These are phyloP conservation scores for Pipa parva DNA, from an alignment of 2,113 vertebrate genomes.

Conservation along the genomic window DNA sequence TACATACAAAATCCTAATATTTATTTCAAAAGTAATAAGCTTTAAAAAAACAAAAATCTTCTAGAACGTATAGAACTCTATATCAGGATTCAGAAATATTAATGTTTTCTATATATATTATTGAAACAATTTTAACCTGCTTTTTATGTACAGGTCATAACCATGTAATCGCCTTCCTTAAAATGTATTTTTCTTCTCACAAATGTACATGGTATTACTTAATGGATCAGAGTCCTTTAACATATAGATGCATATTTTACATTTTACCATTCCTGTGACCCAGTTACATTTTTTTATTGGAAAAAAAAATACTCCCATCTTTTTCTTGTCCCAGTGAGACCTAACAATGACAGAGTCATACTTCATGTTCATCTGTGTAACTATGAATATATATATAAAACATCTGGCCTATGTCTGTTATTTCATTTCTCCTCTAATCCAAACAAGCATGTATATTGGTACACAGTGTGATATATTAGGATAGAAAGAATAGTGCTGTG, in stretches of 20 bases:
- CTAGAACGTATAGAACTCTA: too few relatives aligned
- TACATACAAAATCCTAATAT: too few relatives aligned
- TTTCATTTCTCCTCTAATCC: constrained; percentile 78
- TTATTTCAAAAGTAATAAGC: too few relatives aligned
- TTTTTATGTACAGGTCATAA: too few relatives aligned
- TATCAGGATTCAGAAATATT: too few relatives aligned
- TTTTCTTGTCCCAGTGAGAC: constrained; percentile 55
- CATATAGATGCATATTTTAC: constrained; percentile 9
- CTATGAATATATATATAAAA: constrained; percentile 55
- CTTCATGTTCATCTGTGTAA: constrained; percentile 63
- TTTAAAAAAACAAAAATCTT: too few relatives aligned
- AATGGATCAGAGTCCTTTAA: constrained; percentile 12
- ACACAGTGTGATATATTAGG: constrained; percentile 80
- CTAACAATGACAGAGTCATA: constrained; percentile 58
- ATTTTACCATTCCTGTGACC: constrained; percentile 39
- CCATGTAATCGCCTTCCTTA: not conserved
- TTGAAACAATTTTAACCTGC: too few relatives aligned
- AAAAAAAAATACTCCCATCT: constrained; percentile 44
- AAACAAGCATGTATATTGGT: constrained; percentile 75
- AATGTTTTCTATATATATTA: too few relatives aligned
- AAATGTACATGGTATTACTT: constrained; percentile 34
- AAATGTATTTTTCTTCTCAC: constrained; percentile 33
- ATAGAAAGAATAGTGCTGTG: constrained; percentile 71
- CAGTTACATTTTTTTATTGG: constrained; percentile 48
- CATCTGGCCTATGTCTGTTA: constrained; percentile 75